Base-by-base conservation (phyloP, 2,113 vertebrate genomes). In the Atlantisia rogersi region DNA sequence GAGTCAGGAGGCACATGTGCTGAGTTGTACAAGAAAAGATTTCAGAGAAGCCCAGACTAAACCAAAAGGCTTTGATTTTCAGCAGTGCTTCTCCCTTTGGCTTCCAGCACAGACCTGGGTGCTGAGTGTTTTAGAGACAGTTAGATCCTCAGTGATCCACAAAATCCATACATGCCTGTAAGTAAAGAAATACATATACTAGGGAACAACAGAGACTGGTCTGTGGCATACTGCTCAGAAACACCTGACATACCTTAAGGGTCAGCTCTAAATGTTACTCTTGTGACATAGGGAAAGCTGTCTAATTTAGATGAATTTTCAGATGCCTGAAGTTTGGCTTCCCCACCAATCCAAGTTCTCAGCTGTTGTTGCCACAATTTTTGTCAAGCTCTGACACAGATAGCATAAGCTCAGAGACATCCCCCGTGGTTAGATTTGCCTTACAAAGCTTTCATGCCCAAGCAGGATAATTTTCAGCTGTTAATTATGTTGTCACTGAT, bases 171-270 rank as follows among this genome's bases (percentile, higher is more conserved):
- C 5, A 2, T 67, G 12, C 11, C 40, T 82, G 59, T 55, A 71
- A 60, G 35, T 52, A 15, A 63, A 73, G 44, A 68, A 59, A 20
- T 9, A 11, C 4, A 13, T 29, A 2, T 22, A 40, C 31, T 31
- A 26, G n/a, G 58, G 65, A 65, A 42, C 56, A 59, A 56, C 32
- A 63, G 64, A 71, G 9, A 10, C 16, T 35, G 18, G 11, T 48
- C 55, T 84, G 42, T 32, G 26, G 44, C 62, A 50, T 16, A 26
- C 74, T 4, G 1, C 18, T 64, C 25, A 25, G 24, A 65, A 74
- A 26, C 4, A 2, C 22, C 22, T 56, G 37, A 28, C 18, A 3
- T n/a, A 1, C 1, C 0, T 37, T 55, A 35, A 67, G 37, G 31
- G 53, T n/a, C 37, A 52, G 12, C 18, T 81, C 32, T 46, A 5